These are phyloP conservation scores for Parus major DNA, from an alignment of 2,113 vertebrate species.

Conservation along the genomic window DNA sequence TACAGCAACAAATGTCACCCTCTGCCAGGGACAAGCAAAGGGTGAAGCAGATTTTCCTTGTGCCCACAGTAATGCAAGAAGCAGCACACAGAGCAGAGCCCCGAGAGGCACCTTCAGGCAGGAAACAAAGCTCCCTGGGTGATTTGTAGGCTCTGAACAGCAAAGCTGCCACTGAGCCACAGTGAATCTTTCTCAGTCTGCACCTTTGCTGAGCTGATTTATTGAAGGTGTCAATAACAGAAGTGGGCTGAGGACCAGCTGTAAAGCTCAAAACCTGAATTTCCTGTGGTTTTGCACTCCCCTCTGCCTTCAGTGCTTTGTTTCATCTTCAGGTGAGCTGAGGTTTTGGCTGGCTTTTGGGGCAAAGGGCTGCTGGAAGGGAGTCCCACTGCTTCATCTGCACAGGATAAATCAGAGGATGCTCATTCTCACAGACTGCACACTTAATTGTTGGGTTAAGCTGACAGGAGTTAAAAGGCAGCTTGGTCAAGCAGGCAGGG, in stretches of 20 bases:
- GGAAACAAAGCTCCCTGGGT: neutral
- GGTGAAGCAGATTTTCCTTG: neutral
- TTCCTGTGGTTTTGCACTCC: neutral
- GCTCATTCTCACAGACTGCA: neutral
- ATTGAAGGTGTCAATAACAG: neutral
- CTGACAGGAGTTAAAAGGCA: neutral
- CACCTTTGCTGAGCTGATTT: neutral
- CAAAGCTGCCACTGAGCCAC: neutral
- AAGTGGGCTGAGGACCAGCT: neutral
- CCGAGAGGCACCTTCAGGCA: neutral
- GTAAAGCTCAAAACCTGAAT: neutral
- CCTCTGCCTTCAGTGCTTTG: neutral
- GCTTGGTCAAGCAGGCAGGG: neutral
- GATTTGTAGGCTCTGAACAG: constrained; percentile 3
- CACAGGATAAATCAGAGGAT: neutral
- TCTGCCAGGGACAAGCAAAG: neutral
- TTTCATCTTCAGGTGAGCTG: neutral
- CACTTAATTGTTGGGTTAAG: neutral
- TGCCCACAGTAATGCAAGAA: neutral
- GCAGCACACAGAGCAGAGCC: accelerated
- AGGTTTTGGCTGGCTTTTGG: neutral
- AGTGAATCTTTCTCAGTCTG: neutral
- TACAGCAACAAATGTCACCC: neutral
- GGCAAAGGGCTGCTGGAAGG: neutral
- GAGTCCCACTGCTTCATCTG: neutral